Evolutionary conservation across 2,113 vertebrate genomes (phyloP), one percentile per base, ranked within the genome.

Genomic region (Sitta europaea): DNA sequence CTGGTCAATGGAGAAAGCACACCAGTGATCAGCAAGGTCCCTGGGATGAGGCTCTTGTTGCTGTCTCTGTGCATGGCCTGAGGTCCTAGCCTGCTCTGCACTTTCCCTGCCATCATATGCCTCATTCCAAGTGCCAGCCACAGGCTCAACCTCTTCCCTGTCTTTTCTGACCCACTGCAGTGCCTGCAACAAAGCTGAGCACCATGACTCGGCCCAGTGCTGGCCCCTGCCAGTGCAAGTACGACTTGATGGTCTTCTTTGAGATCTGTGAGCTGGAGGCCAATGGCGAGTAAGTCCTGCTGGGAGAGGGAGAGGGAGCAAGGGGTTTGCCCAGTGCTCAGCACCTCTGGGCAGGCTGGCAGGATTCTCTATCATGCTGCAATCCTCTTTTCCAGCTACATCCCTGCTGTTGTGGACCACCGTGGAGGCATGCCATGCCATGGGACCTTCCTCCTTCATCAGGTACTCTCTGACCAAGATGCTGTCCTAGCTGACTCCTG

Each of bases 201-300:
- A 98, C 98, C 4, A 97, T 99, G 97, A 98, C 98, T 1, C 98
- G 98, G 22, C 98, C 99, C 38, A 98, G 98, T 19, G 97, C 98
- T 0, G 99, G 99, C 43, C 99, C 99, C 3, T 99, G 99, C 97
- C 99, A 99, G 97, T 99, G 99, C 98, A 99, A 99, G 95, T 99
- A 99, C 0, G 99, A 99, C 94, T 97, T 99, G 90, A 99, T 99
- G 98, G 99, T 99, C 29, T 99, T 99, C 97, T 99, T 99, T 8
- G 99, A 99, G 98, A 99, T 99, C 98, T 99, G 99, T 14, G 99
- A 99, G 96, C 98, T 99, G 96, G 99, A 99, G 90, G 99, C 99
- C 86, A 99, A 99, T 0, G 99, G 99, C 95, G 99, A 99, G 99
- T 99, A 89, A 99, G 99, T 99, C 66, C 47, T 36, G 33, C 14